Conservation (phyloP, 2,797 vertebrate genomes). For the Petrocephalus sullivani region DNA sequence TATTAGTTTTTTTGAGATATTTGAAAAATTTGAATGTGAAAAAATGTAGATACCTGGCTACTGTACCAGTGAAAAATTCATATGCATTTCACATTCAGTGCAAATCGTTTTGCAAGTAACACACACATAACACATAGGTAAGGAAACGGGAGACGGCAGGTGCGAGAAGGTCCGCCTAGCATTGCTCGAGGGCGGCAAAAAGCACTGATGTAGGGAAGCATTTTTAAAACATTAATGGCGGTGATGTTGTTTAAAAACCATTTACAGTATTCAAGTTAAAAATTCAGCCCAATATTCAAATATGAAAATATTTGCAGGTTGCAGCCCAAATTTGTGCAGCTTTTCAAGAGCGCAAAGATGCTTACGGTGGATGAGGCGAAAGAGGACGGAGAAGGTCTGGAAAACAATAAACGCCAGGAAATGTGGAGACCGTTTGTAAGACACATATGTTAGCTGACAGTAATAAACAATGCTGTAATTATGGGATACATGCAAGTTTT, state of each 20-base stretch:
- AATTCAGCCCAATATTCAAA: background rate
- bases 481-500: background rate
- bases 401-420: background rate
- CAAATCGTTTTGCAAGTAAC: background rate
- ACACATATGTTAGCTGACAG: background rate
- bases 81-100: background rate
- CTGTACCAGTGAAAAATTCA: background rate
- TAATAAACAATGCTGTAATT: background rate
- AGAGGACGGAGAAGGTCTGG: background rate
- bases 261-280: background rate
- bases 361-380: background rate
- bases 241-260: too few species aligned
- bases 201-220: background rate
- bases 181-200: background rate
- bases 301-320: background rate
- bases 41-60: background rate
- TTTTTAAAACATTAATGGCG: background rate
- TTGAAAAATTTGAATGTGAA: background rate
- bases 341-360: background rate
- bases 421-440: background rate
- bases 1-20: background rate
- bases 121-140: background rate
- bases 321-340: background rate
- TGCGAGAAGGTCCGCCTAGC: background rate
- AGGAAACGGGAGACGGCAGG: background rate